Percentiles rank a stretch among this genome's conserved stretches.
phyloP scores from a whole-genome alignment of 2,888 invertebrate species.

The Coenonympha glycerion region DNA sequence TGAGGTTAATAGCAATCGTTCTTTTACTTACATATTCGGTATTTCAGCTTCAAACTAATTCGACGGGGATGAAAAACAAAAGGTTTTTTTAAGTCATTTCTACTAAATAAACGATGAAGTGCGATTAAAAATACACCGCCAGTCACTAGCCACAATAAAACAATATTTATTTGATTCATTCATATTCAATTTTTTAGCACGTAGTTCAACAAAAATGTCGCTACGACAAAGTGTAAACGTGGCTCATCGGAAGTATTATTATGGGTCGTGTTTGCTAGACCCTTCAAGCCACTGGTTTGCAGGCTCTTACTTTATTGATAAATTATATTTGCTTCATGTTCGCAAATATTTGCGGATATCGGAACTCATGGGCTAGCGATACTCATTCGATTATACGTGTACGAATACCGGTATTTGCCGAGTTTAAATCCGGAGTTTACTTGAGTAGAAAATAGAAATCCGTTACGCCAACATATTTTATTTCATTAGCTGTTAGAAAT shows the following conservation, averaged over 20 bases:
- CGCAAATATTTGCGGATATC: conserved; percentile 29
- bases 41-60: too few relatives aligned
- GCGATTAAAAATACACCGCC: too few relatives aligned
- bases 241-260: conserved; percentile 39
- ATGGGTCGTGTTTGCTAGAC: conserved; percentile 43
- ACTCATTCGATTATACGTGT: conserved; percentile 20
- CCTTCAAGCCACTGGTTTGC: conserved; percentile 35
- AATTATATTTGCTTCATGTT: conserved; percentile 34
- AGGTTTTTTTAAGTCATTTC: too few relatives aligned
- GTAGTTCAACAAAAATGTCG: neutral
- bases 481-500: too few relatives aligned
- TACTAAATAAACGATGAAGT: too few relatives aligned
- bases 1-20: too few relatives aligned
- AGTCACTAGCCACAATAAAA: too few relatives aligned
- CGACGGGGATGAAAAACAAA: too few relatives aligned
- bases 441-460: neutral
- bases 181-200: too few relatives aligned
- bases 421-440: neutral
- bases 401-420: conserved; percentile 9
- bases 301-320: conserved; percentile 32
- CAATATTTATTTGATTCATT: too few relatives aligned
- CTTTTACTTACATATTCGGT: too few relatives aligned
- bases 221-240: conserved; percentile 16
- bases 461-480: neutral
- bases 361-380: conserved; percentile 19